These are phyloP conservation scores for Epinotia demarniana DNA, from an alignment of 2,888 invertebrate species.

Conservation along the genomic window DNA sequence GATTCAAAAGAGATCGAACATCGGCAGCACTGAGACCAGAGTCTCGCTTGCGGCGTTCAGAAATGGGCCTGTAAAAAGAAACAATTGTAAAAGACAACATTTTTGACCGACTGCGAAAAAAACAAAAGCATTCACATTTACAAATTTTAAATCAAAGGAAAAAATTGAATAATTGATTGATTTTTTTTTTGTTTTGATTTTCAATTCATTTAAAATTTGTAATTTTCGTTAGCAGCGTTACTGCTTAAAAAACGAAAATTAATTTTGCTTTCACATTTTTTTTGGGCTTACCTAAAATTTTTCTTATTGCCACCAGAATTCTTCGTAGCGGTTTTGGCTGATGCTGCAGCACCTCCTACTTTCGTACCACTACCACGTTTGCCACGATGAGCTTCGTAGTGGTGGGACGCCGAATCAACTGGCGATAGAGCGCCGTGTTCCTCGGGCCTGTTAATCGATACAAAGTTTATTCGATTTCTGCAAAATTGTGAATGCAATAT, in stretches of 20 bases:
- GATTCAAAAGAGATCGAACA: slow-evolving; percentile 83
- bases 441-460: slow-evolving; percentile 61
- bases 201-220: too few relatives aligned
- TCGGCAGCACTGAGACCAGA: slow-evolving; percentile 86
- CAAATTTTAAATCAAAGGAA: too few relatives aligned
- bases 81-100: not conserved
- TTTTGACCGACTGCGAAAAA: too few relatives aligned
- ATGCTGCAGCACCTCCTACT: slow-evolving; percentile 77
- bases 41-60: slow-evolving; percentile 85
- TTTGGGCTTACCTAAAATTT: slow-evolving; percentile 70
- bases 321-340: slow-evolving; percentile 78
- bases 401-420: slow-evolving; percentile 26
- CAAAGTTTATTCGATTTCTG: not conserved
- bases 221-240: too few relatives aligned
- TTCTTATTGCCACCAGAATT: slow-evolving; percentile 79
- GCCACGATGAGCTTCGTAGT: slow-evolving; percentile 35
- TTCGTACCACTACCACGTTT: slow-evolving; percentile 65
- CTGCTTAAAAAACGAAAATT: too few relatives aligned
- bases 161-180: too few relatives aligned
- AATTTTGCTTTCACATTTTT: not conserved
- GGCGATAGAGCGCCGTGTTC: slow-evolving; percentile 61
- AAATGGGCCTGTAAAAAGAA: slow-evolving; percentile 66
- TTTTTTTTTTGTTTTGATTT: too few relatives aligned
- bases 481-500: slow-evolving; percentile 19
- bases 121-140: too few relatives aligned